phyloP scores from a whole-genome alignment of 2,113 vertebrate genomes.

The Oenanthe oenanthe region DNA sequence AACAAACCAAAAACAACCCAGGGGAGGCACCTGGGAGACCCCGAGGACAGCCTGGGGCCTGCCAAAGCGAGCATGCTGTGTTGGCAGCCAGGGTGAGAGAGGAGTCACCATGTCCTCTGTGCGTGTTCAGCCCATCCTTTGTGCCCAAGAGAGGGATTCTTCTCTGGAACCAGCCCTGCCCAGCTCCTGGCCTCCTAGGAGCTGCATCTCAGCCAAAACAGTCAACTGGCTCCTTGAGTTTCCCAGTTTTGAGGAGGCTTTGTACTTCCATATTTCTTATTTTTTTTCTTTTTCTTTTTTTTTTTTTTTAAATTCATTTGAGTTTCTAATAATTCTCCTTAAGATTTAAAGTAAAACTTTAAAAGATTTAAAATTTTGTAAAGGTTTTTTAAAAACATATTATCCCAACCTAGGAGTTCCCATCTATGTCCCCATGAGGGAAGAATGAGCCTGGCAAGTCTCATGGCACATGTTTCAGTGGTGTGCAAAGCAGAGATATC shows the following conservation, averaged over 20 bases:
- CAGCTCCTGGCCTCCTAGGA: not conserved
- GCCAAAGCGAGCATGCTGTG: not conserved
- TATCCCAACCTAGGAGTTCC: not conserved
- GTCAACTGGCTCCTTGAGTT: not conserved
- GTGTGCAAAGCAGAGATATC: not conserved
- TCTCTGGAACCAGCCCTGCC: not conserved
- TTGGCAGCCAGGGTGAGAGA: not conserved
- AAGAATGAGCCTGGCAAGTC: not conserved
- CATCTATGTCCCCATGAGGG: not conserved
- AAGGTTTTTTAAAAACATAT: not conserved
- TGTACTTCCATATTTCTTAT: not conserved
- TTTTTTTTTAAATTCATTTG: not conserved
- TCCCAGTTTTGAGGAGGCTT: not conserved
- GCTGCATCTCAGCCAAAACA: not conserved
- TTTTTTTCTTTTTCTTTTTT: no score
- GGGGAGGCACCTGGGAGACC: not conserved
- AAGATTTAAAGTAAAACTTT: not conserved
- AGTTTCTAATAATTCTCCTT: not conserved
- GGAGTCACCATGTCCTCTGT: rapidly evolving
- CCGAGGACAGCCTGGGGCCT: rapidly evolving
- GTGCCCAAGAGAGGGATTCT: not conserved
- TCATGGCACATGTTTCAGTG: not conserved
- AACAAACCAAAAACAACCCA: no score
- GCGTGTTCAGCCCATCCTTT: rapidly evolving
- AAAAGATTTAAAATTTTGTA: not conserved